Evolutionary conservation across 2,113 vertebrate genomes (phyloP), one percentile per base, ranked within the genome.

Genomic region (Stegastes partitus): DNA sequence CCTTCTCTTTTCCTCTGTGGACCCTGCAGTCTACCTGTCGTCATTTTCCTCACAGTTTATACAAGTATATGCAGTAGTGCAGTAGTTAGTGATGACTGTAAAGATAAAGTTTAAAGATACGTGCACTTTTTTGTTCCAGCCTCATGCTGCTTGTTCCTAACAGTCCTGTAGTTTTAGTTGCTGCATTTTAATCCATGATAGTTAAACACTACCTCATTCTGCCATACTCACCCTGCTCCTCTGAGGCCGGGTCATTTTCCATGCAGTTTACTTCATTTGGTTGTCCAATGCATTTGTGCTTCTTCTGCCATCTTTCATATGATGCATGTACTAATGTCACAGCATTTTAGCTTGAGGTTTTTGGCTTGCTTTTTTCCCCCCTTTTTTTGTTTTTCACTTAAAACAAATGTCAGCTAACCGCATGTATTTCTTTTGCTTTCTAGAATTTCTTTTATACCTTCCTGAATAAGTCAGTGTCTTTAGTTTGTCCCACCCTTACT

Each of bases 1-100:
- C 86, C 84, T 70, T 70, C 42, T 78, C 63, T 68, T 84, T 74
- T 74, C 77, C 84, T 80, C 64, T 82, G 56, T 91, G 83, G 79
- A 89, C 59, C 75, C 76, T 64, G 18, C 85, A 69, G 62, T 75
- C 37, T 74, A 54, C 79, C 55, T 50, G 65, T 64, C 70, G 51
- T 62, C 51, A 21, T 65, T 74, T 49, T 57, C 22, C 68, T 65
- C 61, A 64, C 55, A 49, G 14, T 74, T 44, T 59, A 5, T 70
- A n/a, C 34, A 54, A 54, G 14, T 18, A 21, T 10, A 37, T 12
- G 34, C 45, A 23, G 31, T 37, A 22, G 21, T 22, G 11, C 25
- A 42, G 37, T 50, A 66, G 53, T 16, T 1, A 39, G 62, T 83
- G 62, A 75, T 70, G 25, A 78, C 3, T 28, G 15, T 82, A 79